These are phyloP conservation scores for Catamblyrhynchus diadema DNA, from an alignment of 2,797 vertebrate genomes.

Conservation along the genomic window DNA sequence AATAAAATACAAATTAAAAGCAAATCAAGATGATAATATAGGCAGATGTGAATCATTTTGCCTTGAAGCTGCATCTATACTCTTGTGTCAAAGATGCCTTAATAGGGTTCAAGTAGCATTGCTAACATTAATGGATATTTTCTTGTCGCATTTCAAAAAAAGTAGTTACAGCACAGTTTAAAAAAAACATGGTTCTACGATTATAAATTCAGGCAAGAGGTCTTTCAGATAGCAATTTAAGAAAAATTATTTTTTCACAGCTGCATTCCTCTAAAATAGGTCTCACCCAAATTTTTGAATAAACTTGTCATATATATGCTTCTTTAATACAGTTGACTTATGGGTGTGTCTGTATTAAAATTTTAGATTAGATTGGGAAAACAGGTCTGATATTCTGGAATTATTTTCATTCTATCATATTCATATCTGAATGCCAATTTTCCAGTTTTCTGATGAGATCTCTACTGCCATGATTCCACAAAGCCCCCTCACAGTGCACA, in stretches of 20 bases:
- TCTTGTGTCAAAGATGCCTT: neutral
- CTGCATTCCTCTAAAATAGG: neutral
- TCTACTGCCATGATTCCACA: neutral
- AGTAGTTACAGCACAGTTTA: neutral
- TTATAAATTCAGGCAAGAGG: neutral
- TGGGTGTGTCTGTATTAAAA: neutral
- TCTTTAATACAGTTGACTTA: neutral
- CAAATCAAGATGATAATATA: conserved; percentile 13
- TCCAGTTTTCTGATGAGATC: neutral
- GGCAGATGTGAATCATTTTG: neutral
- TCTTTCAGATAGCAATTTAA: neutral
- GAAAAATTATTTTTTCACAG: neutral
- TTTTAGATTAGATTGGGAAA: neutral
- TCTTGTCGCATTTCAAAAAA: neutral
- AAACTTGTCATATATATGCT: neutral
- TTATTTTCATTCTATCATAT: neutral
- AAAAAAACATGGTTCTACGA: neutral
- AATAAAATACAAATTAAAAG: conserved; percentile 25
- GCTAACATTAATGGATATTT: neutral
- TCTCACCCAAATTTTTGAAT: neutral
- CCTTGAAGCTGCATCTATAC: neutral
- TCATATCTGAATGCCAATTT: neutral
- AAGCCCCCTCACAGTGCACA: neutral
- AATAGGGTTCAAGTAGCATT: neutral
- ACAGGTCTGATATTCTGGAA: neutral